A percentile compares a stretch with the other conserved stretches of the same genome.
phyloP scores from a whole-genome alignment of 2,113 vertebrate species.

The Tachycineta bicolor region DNA sequence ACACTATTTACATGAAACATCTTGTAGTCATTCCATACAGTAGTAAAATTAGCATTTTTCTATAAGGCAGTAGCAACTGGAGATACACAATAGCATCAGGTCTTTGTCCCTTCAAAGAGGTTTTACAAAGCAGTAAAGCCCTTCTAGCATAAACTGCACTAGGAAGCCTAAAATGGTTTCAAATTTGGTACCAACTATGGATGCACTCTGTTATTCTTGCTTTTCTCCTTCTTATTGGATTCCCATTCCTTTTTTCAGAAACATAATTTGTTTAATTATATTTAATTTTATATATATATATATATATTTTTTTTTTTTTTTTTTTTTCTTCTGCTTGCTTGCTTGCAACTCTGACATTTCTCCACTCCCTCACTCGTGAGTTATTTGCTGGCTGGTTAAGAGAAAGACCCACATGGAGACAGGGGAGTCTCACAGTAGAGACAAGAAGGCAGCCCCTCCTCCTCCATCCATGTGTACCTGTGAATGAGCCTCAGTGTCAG shows the following conservation, averaged over 20 bases:
- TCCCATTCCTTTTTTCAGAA: neutral
- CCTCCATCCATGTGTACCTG: neutral
- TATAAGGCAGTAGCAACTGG: neutral
- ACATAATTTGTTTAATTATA: neutral
- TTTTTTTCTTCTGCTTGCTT: neutral
- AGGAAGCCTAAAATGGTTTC: neutral
- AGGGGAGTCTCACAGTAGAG: neutral
- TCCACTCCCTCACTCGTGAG: neutral
- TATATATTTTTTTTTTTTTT: too few species aligned
- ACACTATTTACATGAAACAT: neutral
- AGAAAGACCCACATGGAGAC: neutral
- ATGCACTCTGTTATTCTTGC: neutral
- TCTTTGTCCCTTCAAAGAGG: neutral
- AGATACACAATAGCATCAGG: neutral
- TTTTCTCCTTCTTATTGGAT: neutral
- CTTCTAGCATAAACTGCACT: neutral
- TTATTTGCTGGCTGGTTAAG: neutral
- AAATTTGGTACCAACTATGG: neutral
- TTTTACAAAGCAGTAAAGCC: slow-evolving; percentile 9
- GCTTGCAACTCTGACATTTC: neutral
- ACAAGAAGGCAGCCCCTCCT: neutral
- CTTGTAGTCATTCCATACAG: neutral
- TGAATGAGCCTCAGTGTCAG: neutral
- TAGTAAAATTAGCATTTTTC: neutral
- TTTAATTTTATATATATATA: neutral